Evolutionary conservation across 35 echinoderm and acorn worm genomes (phyloP).

Genomic region (Heliocidaris erythrogramma): DNA sequence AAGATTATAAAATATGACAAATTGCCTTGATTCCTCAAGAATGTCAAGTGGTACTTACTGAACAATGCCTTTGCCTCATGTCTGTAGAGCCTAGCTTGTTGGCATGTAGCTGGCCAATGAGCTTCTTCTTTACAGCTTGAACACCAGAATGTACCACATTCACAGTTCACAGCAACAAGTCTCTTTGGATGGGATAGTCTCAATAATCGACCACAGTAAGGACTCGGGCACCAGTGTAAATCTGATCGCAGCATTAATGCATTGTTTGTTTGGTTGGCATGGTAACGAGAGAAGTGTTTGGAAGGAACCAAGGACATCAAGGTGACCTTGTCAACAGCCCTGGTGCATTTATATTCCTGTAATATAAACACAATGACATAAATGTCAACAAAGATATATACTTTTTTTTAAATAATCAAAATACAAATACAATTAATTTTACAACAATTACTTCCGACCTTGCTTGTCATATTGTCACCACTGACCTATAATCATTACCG

Average conservation of each 20-base stretch:
- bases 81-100: constrained; percentile 77
- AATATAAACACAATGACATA: neutral
- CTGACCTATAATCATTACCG: too few relatives aligned
- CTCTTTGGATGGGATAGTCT: neutral
- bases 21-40: neutral
- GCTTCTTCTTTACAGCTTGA: constrained; percentile 73
- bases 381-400: neutral
- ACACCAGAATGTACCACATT: constrained; percentile 90
- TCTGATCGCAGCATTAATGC: constrained; percentile 55
- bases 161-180: constrained; percentile 61
- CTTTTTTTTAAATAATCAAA: neutral
- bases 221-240: constrained; percentile 81
- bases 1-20: neutral
- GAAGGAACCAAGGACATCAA: constrained; percentile 67
- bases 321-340: constrained; percentile 64
- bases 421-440: too few relatives aligned
- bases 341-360: constrained; percentile 77
- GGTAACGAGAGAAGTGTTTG: constrained; percentile 53
- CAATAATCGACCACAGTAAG: constrained; percentile 73
- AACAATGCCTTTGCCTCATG: neutral
- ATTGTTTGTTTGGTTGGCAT: constrained; percentile 45
- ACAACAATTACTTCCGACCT: too few relatives aligned
- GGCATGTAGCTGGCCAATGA: constrained; percentile 94
- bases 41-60: neutral
- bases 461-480: too few relatives aligned